Conservation (phyloP, 1,140 invertebrate species). For the Drosophila tani region DNA sequence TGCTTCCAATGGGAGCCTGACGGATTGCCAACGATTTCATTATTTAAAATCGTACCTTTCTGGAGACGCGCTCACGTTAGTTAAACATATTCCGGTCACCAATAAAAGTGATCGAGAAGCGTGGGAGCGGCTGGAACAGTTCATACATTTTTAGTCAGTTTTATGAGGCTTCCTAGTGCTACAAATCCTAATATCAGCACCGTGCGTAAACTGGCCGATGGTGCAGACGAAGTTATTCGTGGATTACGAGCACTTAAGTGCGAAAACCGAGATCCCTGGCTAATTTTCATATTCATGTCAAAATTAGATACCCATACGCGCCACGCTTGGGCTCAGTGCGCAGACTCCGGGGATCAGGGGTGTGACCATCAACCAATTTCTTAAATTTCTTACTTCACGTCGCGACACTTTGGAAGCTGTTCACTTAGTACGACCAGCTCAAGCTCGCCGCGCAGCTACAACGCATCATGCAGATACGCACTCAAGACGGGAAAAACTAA, state of each 20-base stretch:
- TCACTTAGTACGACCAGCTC: neutral
- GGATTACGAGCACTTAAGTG: too few species aligned
- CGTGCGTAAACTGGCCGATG: neutral
- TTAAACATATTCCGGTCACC: neutral
- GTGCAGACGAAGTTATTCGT: too few species aligned
- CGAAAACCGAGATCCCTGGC: too few species aligned
- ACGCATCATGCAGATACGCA: too few species aligned
- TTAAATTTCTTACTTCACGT: neutral
- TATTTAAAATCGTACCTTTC: neutral
- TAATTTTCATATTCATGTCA: too few species aligned
- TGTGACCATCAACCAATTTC: neutral
- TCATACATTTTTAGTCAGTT: too few species aligned
- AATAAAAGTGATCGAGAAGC: neutral
- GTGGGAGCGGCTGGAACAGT: neutral
- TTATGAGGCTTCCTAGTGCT: too few species aligned
- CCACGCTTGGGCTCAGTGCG: neutral
- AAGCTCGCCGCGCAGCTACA: too few species aligned
- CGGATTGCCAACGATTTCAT: neutral
- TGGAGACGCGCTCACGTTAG: neutral
- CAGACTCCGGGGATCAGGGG: neutral
- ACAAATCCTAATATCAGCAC: neutral
- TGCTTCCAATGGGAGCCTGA: neutral
- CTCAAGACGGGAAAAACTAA: too few species aligned
- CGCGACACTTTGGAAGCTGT: neutral
- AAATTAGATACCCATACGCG: too few species aligned